Base-by-base conservation (phyloP, 2,113 vertebrate genomes). In the Colaptes auratus region DNA sequence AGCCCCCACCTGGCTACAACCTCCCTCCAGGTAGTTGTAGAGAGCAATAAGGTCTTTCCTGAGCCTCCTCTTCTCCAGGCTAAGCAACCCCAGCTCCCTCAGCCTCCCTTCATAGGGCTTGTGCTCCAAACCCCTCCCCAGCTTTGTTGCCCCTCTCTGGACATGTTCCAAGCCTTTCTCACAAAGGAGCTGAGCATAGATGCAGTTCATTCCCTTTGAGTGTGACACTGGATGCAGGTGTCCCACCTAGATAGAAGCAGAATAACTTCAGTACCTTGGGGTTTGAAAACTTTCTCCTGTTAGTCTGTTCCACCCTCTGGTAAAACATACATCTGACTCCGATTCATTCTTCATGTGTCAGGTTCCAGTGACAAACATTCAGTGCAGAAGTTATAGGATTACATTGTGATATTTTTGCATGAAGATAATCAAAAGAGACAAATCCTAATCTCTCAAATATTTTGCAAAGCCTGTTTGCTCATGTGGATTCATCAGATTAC, bases 371-470 rank as follows among this genome's bases (percentile, higher is more conserved):
- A 89, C 84, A 96, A 86, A 84, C 88, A 90, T 74, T 88, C 92
- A 58, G 81, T 95, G 79, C 73, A 95, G 74, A 97, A 97, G 74
- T 96, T 79, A 95, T 33, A 81, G 92, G 92, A 94, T 97, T 97
- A 95, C 63, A 77, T 76, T 88, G 60, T 93, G 86, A 90, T 94
- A 88, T 94, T 98, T 98, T 97, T 95, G 92, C 82, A 81, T 83
- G 82, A 92, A 80, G 67, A 50, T 92, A 96, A 96, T 96, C 56
- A 88, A 90, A 87, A 83, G 89, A 91, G 95, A 96, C 69, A 90
- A 92, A 88, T 93, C 94, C 60, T 97, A 96, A 97, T 95, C 87
- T 94, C 88, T 69, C 87, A 92, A 86, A 82, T 84, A 73, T 73
- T 96, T 93, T 87, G 28, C 87, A 88, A 94, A 95, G 79, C 35